Conservation (phyloP, 2,797 vertebrate genomes). For the Epinephelus coioides region DNA sequence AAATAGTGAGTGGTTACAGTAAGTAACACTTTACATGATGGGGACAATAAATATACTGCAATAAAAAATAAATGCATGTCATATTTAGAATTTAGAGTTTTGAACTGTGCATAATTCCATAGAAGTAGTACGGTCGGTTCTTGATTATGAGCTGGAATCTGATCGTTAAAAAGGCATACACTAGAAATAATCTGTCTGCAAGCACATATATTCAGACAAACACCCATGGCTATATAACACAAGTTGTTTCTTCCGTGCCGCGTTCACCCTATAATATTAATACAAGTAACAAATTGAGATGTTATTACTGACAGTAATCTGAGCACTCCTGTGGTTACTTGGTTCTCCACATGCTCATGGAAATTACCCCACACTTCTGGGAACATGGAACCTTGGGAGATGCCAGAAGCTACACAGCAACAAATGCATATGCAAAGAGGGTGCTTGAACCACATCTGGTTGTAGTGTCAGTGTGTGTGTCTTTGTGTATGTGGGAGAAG, state of each 20-base stretch:
- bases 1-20: background rate
- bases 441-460: slow-evolving; percentile 33
- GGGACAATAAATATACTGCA: background rate
- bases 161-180: slow-evolving; percentile 33
- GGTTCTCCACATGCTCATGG: slow-evolving; percentile 56
- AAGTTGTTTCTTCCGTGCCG: background rate
- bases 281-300: slow-evolving; percentile 60
- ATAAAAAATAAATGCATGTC: background rate
- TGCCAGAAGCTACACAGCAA: slow-evolving; percentile 44
- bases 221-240: slow-evolving; percentile 9
- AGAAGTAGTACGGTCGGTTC: background rate
- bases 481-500: background rate
- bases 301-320: slow-evolving; percentile 59
- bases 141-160: slow-evolving; percentile 29
- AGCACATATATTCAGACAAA: slow-evolving; percentile 10
- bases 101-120: background rate
- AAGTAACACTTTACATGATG: background rate
- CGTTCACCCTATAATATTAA: slow-evolving; percentile 31
- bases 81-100: background rate
- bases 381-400: slow-evolving; percentile 35
- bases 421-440: slow-evolving; percentile 42
- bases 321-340: slow-evolving; percentile 47
- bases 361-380: slow-evolving; percentile 61
- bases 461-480: slow-evolving; percentile 3
- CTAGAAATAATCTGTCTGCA: slow-evolving; percentile 23